Percentiles rank a stretch among this genome's conserved stretches.
Evolutionary conservation across 2,888 invertebrate species (phyloP).

Genomic region (Polylopha cassiicola): DNA sequence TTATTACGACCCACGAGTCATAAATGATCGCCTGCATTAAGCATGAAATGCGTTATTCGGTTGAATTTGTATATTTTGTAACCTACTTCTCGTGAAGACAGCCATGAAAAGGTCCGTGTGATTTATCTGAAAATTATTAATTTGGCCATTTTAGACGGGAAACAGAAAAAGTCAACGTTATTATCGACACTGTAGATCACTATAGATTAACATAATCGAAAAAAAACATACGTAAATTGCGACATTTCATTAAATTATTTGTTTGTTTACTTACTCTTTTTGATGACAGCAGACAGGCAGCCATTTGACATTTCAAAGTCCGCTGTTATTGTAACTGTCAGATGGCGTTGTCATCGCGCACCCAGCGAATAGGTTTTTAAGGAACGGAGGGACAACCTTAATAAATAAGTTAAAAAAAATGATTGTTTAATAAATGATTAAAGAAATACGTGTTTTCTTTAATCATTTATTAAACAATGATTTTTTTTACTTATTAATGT

Average conservation of each 20-base stretch:
- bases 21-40: too few relatives aligned
- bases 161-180: neutral
- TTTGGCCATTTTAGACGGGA: neutral
- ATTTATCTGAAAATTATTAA: neutral
- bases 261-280: conserved; percentile 1
- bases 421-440: too few relatives aligned
- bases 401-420: too few relatives aligned
- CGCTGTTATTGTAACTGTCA: conserved; percentile 1
- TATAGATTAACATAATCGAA: neutral
- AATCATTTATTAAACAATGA: too few relatives aligned
- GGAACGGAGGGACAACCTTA: too few relatives aligned
- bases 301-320: conserved; percentile 4
- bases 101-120: too few relatives aligned
- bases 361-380: conserved; percentile 2
- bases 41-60: too few relatives aligned
- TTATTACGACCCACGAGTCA: too few relatives aligned
- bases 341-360: neutral
- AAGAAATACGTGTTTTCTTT: too few relatives aligned
- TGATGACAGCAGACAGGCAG: conserved; percentile 1
- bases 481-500: too few relatives aligned
- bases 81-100: too few relatives aligned
- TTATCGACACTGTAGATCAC: conserved; percentile 5
- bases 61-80: too few relatives aligned
- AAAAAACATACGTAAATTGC: conserved; percentile 1
- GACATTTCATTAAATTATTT: conserved; percentile 1